Evolutionary conservation across 2,888 invertebrate genomes (phyloP).

Genomic region (Cosmopolites sordidus): DNA sequence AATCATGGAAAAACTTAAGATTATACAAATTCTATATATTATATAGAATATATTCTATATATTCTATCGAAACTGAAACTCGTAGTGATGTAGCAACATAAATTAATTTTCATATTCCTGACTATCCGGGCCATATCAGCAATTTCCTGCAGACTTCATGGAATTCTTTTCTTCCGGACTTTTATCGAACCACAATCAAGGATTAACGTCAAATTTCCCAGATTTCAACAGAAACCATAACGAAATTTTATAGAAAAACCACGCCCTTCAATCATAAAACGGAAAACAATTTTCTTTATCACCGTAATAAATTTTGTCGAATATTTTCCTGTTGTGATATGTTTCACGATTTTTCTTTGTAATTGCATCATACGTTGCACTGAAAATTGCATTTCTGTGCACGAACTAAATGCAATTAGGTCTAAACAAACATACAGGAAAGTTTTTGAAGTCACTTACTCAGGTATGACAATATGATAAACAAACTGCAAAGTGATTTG

Average conservation of each 20-base stretch:
- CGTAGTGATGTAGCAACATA: neutral
- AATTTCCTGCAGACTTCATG: neutral
- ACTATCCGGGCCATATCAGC: neutral
- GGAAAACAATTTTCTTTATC: neutral
- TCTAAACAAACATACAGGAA: too few species aligned
- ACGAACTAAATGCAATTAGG: neutral
- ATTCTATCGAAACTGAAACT: too few species aligned
- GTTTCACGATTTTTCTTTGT: neutral
- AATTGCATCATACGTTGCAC: neutral
- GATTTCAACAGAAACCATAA: neutral
- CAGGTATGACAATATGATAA: too few species aligned
- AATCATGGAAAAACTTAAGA: too few species aligned
- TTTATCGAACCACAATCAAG: neutral
- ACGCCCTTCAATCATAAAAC: neutral
- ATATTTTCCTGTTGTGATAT: neutral
- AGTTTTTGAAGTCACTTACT: too few species aligned
- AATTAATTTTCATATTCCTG: neutral
- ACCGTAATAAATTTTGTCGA: neutral
- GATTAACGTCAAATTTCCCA: neutral
- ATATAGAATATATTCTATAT: too few species aligned
- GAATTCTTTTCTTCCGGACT: neutral
- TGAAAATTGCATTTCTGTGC: neutral
- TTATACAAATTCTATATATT: too few species aligned
- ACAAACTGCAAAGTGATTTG: too few species aligned
- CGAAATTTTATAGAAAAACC: neutral